Percentiles rank a stretch among this genome's conserved stretches.
phyloP scores from a whole-genome alignment of 2,113 vertebrate genomes.

The Pseudopipra pipra region DNA sequence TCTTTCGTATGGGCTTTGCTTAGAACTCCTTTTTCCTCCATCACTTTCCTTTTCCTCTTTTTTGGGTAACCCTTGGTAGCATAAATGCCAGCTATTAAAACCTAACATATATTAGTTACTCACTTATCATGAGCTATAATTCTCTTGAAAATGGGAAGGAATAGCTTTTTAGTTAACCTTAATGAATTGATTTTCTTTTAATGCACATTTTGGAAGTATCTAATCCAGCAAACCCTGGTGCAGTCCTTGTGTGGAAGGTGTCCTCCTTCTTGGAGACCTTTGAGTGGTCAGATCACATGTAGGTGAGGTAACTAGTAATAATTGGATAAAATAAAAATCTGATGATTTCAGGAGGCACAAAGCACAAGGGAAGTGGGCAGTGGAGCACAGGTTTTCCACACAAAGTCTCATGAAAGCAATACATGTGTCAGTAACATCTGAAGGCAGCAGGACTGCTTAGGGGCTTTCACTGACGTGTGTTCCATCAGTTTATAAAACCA shows the following conservation, averaged over 20 bases:
- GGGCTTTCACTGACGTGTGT: neutral
- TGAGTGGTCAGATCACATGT: neutral
- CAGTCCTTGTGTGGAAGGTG: neutral
- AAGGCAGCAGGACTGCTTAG: neutral
- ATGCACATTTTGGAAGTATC: neutral
- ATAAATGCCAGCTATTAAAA: neutral
- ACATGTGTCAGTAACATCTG: neutral
- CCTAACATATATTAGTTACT: neutral
- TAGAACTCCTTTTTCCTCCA: conserved; percentile 1
- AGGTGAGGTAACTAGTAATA: neutral
- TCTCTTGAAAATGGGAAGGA: neutral
- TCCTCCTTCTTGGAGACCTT: neutral
- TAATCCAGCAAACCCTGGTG: neutral
- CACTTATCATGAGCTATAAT: neutral
- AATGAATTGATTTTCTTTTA: neutral
- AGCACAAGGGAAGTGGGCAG: neutral
- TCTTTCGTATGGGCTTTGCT: conserved; percentile 37
- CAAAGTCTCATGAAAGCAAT: neutral
- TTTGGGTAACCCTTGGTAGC: neutral
- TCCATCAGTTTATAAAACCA: conserved; percentile 8
- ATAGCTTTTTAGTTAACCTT: neutral
- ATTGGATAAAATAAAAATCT: neutral
- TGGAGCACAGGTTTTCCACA: neutral
- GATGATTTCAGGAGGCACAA: neutral
- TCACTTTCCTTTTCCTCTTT: neutral